Percentiles rank a stretch among this genome's conserved stretches.
Conservation (phyloP, 2,113 vertebrate genomes). For the Caranx ignobilis region DNA sequence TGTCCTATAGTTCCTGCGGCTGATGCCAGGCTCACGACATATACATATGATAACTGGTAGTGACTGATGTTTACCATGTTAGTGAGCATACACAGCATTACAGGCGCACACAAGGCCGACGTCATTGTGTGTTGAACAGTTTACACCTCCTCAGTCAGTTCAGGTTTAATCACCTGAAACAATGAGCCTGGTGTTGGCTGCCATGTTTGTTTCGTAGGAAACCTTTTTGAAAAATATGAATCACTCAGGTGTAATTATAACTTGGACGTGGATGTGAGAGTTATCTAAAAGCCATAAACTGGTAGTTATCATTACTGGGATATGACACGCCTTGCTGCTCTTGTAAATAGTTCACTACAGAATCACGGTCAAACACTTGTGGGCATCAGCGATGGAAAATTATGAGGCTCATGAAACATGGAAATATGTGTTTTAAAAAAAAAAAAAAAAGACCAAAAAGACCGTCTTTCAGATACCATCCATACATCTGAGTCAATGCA, state of each 20-base stretch:
- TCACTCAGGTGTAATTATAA: too few relatives aligned
- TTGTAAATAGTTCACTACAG: background rate
- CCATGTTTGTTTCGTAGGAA: background rate
- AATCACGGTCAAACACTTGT: constrained; percentile 4
- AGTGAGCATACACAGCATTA: too few relatives aligned
- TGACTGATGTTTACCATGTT: too few relatives aligned
- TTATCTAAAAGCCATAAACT: background rate
- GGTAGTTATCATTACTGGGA: too few relatives aligned
- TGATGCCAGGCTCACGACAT: too few relatives aligned
- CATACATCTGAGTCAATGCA: constrained; percentile 50
- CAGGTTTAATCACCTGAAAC: background rate
- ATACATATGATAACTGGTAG: too few relatives aligned
- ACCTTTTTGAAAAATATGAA: background rate
- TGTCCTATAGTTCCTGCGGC: background rate
- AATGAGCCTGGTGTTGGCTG: too few relatives aligned
- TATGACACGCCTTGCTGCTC: background rate
- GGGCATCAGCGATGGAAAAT: background rate
- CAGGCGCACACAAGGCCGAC: too few relatives aligned
- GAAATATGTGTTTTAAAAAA: background rate
- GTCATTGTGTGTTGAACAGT: too few relatives aligned
- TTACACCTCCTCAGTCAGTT: background rate
- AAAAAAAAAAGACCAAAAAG: background rate
- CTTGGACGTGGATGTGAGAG: too few relatives aligned
- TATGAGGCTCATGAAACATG: constrained; percentile 4
- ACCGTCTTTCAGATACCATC: constrained; percentile 50